A percentile compares a stretch with the other conserved stretches of the same genome.
These are phyloP conservation scores for Gisinianus flammeolus DNA, from an alignment of 2,888 invertebrate genomes.

Conservation along the genomic window DNA sequence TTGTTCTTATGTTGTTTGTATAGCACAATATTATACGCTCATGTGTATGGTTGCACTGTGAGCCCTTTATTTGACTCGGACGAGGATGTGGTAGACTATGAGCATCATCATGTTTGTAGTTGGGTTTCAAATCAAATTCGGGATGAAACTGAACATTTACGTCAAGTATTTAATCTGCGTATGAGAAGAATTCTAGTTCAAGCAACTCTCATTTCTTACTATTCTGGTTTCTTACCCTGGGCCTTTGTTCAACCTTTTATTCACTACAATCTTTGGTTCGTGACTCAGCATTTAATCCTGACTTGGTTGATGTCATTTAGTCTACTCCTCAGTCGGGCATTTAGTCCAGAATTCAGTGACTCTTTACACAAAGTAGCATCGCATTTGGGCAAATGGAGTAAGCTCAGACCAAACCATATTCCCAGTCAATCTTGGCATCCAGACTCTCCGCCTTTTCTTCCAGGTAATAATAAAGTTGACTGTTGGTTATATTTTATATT, in stretches of 20 bases:
- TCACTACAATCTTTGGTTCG: constrained; percentile 83
- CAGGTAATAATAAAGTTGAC: background rate
- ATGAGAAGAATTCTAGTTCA: constrained; percentile 87
- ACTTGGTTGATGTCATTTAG: constrained; percentile 85
- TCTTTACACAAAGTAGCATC: constrained; percentile 86
- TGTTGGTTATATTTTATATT: too few relatives aligned
- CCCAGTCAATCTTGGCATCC: constrained; percentile 60
- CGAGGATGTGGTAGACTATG: constrained; percentile 46
- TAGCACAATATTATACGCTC: constrained; percentile 47
- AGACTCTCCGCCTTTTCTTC: constrained; percentile 29
- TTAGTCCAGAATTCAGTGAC: constrained; percentile 67
- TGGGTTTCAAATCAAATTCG: constrained; percentile 50
- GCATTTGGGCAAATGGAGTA: constrained; percentile 83
- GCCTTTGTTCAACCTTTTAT: constrained; percentile 77
- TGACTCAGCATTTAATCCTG: constrained; percentile 81
- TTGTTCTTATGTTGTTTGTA: too few relatives aligned
- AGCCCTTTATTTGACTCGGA: constrained; percentile 50
- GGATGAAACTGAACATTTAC: constrained; percentile 83
- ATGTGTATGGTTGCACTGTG: constrained; percentile 52
- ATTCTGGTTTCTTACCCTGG: constrained; percentile 86
- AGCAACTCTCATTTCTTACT: constrained; percentile 84
- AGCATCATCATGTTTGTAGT: constrained; percentile 53
- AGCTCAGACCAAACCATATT: constrained; percentile 67
- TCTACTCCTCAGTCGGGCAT: constrained; percentile 70
- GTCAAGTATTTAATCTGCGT: constrained; percentile 85